Evolutionary conservation across 2,888 invertebrate species (phyloP).

Genomic region (Drosophila setosimentum): DNA sequence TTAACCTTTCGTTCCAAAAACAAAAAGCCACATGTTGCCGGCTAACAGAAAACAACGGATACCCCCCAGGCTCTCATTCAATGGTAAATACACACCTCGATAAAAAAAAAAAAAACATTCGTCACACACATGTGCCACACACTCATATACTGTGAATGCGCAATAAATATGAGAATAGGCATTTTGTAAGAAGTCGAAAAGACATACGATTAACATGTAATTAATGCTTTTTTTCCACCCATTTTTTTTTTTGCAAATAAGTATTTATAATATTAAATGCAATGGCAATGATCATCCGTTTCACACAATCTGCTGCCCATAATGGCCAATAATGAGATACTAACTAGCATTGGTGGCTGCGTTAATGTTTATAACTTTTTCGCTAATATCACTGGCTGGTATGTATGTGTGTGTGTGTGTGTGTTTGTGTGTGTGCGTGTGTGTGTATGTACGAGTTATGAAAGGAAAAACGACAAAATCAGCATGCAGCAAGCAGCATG

Average conservation of each 20-base stretch:
- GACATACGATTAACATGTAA: slow-evolving; percentile 43
- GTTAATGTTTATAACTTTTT: slow-evolving; percentile 59
- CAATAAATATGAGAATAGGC: background rate
- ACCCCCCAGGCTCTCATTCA: slow-evolving; percentile 48
- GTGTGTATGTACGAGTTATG: slow-evolving; percentile 43
- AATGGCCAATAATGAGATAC: slow-evolving; percentile 63
- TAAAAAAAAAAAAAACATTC: slow-evolving; percentile 38
- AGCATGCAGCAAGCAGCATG: slow-evolving; percentile 24
- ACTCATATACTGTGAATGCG: background rate
- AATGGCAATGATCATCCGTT: slow-evolving; percentile 64
- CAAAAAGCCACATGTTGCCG: slow-evolving; percentile 29
- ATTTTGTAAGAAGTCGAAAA: slow-evolving; percentile 9
- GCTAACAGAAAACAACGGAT: slow-evolving; percentile 22
- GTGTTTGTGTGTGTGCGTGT: background rate
- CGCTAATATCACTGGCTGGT: slow-evolving; percentile 17
- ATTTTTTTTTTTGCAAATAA: slow-evolving; percentile 12
- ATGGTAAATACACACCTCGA: slow-evolving; percentile 24
- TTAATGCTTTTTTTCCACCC: slow-evolving; percentile 30
- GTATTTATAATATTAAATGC: slow-evolving; percentile 55
- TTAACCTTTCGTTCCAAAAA: slow-evolving; percentile 54
- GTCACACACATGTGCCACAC: slow-evolving; percentile 39
- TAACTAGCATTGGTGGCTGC: slow-evolving; percentile 50
- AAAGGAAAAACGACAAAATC: slow-evolving; percentile 47
- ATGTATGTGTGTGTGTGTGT: slow-evolving; percentile 7
- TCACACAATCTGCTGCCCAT: slow-evolving; percentile 16